Evolutionary conservation across 30 jellyfish, hydroid and myxozoan species (phyloP).

Genomic region (Hydra vulgaris): DNA sequence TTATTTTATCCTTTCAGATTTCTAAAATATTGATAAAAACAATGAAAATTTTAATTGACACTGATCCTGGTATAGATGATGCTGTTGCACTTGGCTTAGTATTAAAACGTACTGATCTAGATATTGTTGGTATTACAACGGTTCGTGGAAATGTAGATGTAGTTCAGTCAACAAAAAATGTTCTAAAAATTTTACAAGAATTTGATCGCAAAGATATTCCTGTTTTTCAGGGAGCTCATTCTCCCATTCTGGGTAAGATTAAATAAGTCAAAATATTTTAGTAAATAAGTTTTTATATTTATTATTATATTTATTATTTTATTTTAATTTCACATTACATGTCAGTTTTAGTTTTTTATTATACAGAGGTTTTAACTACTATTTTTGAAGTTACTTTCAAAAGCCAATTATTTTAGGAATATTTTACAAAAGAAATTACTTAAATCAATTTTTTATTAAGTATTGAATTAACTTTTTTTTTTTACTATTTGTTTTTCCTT

Average conservation of each 20-base stretch:
- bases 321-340: too few species aligned
- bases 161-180: constrained; percentile 58
- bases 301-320: neutral
- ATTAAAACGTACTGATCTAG: constrained; percentile 48
- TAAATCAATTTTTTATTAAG: too few species aligned
- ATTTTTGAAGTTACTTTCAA: too few species aligned
- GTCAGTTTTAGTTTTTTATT: too few species aligned
- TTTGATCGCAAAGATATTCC: constrained; percentile 73
- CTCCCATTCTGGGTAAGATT: constrained; percentile 42
- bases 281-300: neutral
- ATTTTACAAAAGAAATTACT: too few species aligned
- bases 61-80: constrained; percentile 96
- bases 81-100: constrained; percentile 82
- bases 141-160: constrained; percentile 56
- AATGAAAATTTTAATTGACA: constrained; percentile 58
- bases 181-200: constrained; percentile 39
- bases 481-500: too few species aligned
- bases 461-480: too few species aligned
- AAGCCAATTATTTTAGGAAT: too few species aligned
- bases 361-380: too few species aligned
- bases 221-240: constrained; percentile 76
- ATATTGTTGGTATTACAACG: constrained; percentile 60
- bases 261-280: too few species aligned
- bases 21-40: too few species aligned
- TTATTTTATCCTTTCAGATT: too few species aligned